Percentiles rank a stretch among this genome's conserved stretches.
Evolutionary conservation across 2,113 vertebrate species (phyloP).

Genomic region (Ameiurus melas): DNA sequence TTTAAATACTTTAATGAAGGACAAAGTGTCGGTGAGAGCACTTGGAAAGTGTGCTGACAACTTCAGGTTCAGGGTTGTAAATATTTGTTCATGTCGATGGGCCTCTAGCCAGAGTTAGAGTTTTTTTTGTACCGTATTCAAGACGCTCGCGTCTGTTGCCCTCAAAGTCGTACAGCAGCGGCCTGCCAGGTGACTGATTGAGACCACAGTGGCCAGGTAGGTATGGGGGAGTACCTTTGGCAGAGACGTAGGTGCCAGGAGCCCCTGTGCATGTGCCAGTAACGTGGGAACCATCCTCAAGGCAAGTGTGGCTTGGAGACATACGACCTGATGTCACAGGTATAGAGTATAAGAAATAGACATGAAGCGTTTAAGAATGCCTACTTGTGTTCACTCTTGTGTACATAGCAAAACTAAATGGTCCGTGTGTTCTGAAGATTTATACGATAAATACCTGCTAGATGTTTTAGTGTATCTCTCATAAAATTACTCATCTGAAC

Average conservation of each 20-base stretch:
- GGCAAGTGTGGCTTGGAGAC: slow-evolving; percentile 76
- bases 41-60: slow-evolving; percentile 56
- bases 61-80: slow-evolving; percentile 56
- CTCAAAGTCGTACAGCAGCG: slow-evolving; percentile 79
- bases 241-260: slow-evolving; percentile 64
- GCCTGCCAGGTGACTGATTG: slow-evolving; percentile 71
- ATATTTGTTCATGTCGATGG: slow-evolving; percentile 58
- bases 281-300: slow-evolving; percentile 76
- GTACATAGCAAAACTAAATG: not conserved
- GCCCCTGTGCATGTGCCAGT: slow-evolving; percentile 69
- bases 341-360: not conserved
- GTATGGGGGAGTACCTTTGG: slow-evolving; percentile 74
- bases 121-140: slow-evolving; percentile 76
- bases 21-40: slow-evolving; percentile 39
- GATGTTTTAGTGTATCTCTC: not conserved
- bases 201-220: slow-evolving; percentile 68
- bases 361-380: not conserved
- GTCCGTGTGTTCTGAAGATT: not conserved
- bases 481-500: not conserved
- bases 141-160: slow-evolving; percentile 80
- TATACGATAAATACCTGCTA: not conserved
- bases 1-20: slow-evolving; percentile 19
- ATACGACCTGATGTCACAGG: slow-evolving; percentile 65
- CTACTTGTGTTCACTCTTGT: not conserved
- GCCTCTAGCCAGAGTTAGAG: slow-evolving; percentile 45